Evolutionary conservation across 1,140 invertebrate genomes (phyloP).

Genomic region (Zeugodacus cucurbitae): DNA sequence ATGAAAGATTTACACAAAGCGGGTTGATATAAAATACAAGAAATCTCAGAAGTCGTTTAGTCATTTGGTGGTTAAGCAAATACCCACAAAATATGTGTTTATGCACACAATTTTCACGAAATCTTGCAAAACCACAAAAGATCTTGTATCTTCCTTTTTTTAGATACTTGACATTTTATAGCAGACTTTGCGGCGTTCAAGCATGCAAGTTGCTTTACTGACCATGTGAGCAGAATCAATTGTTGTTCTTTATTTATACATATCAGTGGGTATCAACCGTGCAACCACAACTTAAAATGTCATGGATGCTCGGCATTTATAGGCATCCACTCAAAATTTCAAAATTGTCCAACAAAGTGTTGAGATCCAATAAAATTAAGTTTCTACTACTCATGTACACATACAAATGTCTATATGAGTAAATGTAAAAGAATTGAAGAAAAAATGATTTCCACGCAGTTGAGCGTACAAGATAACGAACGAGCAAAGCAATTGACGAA

Average conservation of each 20-base stretch:
- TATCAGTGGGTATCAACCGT: neutral
- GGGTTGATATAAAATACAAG: neutral
- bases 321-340: neutral
- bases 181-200: conserved; percentile 17
- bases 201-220: neutral
- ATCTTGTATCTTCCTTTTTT: neutral
- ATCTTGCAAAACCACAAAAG: neutral
- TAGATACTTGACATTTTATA: neutral
- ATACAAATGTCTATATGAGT: neutral
- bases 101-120: neutral
- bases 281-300: neutral
- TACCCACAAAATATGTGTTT: neutral
- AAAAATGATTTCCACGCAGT: neutral
- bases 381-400: neutral
- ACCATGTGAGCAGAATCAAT: neutral
- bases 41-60: no score
- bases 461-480: neutral
- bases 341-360: neutral
- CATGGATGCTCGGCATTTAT: neutral
- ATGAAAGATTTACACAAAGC: neutral
- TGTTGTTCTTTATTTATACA: neutral
- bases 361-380: conserved; percentile 31
- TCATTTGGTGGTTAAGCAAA: neutral
- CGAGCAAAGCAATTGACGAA: neutral
- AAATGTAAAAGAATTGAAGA: neutral